Percentiles rank a stretch among this genome's conserved stretches.
Conservation (phyloP, 2,888 invertebrate genomes). For the Cheilosia pagana region DNA sequence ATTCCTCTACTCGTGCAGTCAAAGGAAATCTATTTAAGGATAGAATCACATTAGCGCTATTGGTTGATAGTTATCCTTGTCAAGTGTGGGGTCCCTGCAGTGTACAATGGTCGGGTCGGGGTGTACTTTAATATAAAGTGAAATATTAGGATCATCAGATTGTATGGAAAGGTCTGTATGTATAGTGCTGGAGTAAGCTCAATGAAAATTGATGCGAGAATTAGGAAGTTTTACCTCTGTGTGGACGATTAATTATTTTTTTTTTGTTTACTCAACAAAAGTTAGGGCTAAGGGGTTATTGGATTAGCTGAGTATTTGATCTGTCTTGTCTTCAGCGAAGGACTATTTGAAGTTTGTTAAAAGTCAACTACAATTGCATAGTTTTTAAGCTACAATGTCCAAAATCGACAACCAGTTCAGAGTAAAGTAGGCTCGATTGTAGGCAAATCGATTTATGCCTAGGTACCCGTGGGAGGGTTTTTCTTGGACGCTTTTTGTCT, state of each 20-base stretch:
- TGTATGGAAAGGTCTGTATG: not conserved
- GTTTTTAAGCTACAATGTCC: too few relatives aligned
- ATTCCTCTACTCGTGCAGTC: constrained; percentile 31
- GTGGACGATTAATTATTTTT: not conserved
- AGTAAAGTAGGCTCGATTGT: too few relatives aligned
- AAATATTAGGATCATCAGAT: constrained; percentile 31
- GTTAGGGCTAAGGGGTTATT: too few relatives aligned
- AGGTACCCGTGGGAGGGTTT: too few relatives aligned
- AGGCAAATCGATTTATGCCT: too few relatives aligned
- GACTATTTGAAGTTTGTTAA: too few relatives aligned
- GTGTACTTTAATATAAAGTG: constrained; percentile 11
- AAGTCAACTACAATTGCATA: too few relatives aligned
- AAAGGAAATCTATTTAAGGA: constrained; percentile 71
- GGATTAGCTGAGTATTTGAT: too few relatives aligned
- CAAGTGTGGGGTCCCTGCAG: constrained; percentile 4
- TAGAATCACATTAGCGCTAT: constrained; percentile 73
- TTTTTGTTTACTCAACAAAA: too few relatives aligned
- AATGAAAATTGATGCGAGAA: not conserved
- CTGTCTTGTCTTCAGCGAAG: too few relatives aligned
- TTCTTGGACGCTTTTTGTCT: too few relatives aligned
- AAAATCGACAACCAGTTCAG: too few relatives aligned
- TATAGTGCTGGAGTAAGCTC: not conserved
- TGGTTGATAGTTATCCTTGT: constrained; percentile 60
- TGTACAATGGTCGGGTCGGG: not conserved
- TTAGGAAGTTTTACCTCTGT: not conserved